Evolutionary conservation across 2,888 invertebrate species (phyloP).

Genomic region (Ormyrus rosae): DNA sequence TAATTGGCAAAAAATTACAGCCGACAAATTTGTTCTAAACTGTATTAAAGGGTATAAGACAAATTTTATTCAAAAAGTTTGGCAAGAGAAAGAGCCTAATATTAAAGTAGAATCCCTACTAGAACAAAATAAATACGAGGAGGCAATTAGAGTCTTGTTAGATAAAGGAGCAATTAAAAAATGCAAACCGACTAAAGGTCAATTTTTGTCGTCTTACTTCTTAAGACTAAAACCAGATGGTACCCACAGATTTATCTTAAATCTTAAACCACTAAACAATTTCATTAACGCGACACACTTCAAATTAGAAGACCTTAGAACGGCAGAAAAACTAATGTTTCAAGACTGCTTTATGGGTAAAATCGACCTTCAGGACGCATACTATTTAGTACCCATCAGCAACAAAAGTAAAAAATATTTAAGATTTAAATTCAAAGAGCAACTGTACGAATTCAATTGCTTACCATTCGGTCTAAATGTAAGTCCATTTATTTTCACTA

Average conservation of each 20-base stretch:
- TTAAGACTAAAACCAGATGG: constrained; percentile 50
- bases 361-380: constrained; percentile 58
- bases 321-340: constrained; percentile 36
- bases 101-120: neutral
- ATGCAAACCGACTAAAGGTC: constrained; percentile 19
- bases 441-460: constrained; percentile 56
- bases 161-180: constrained; percentile 35
- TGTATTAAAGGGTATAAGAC: constrained; percentile 47
- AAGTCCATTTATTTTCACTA: constrained; percentile 50
- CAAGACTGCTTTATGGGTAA: constrained; percentile 36
- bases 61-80: constrained; percentile 10
- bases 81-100: neutral
- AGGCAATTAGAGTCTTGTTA: neutral
- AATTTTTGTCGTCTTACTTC: constrained; percentile 53
- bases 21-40: constrained; percentile 34
- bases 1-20: constrained; percentile 38
- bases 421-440: constrained; percentile 53
- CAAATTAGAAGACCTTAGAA: constrained; percentile 52
- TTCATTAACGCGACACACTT: constrained; percentile 49
- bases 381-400: constrained; percentile 51
- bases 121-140: neutral
- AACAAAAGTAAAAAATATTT: constrained; percentile 55
- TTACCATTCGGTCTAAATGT: constrained; percentile 57
- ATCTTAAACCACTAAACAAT: constrained; percentile 51
- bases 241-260: constrained; percentile 48